phyloP scores from a whole-genome alignment of 2,888 invertebrate genomes.

The Hyposoter didymator region DNA sequence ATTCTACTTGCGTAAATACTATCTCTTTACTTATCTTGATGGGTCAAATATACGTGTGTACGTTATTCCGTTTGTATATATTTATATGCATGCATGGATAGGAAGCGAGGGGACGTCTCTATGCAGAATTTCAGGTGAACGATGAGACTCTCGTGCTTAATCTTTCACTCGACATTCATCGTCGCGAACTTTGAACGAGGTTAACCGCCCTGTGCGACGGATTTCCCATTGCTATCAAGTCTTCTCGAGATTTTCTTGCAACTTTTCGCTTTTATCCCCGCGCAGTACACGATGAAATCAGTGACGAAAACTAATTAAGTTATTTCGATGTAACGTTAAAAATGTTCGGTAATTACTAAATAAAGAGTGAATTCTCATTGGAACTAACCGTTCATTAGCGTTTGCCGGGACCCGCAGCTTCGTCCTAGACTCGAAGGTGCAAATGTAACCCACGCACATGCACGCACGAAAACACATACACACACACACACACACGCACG shows the following conservation, averaged over 20 bases:
- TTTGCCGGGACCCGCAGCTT: neutral
- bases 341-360: neutral
- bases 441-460: constrained; percentile 11
- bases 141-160: constrained; percentile 32
- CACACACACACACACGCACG: neutral
- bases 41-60: neutral
- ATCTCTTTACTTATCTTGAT: neutral
- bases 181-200: constrained; percentile 11
- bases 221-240: constrained; percentile 14
- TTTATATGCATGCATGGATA: neutral
- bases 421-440: neutral
- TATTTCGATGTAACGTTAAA: neutral
- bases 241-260: neutral
- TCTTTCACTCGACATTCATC: constrained; percentile 34
- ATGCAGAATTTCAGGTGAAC: constrained; percentile 30
- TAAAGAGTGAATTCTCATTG: neutral
- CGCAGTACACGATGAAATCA: neutral
- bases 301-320: neutral
- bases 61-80: neutral
- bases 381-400: neutral
- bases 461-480: neutral
- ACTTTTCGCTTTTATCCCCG: constrained; percentile 1
- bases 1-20: neutral
- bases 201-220: constrained; percentile 2
- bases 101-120: neutral